These are phyloP conservation scores for Promerops cafer DNA, from an alignment of 2,113 vertebrate species.

Conservation along the genomic window DNA sequence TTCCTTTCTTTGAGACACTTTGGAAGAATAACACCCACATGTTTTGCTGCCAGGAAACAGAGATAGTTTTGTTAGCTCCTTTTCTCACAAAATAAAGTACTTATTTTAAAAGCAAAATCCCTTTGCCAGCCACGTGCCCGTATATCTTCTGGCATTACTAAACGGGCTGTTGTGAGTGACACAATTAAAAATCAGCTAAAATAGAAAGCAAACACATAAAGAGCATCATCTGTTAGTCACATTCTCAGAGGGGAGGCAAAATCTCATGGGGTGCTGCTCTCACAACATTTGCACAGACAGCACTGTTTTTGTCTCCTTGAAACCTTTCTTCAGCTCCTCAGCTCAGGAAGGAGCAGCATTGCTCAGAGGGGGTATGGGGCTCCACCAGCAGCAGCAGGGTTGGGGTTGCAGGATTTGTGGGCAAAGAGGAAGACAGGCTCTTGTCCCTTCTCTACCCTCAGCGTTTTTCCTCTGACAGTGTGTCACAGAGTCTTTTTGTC, in stretches of 20 bases:
- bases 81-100: background rate
- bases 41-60: background rate
- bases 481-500: background rate
- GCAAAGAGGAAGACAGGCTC: background rate
- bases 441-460: background rate
- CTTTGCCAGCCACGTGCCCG: background rate
- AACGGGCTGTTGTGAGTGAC: background rate
- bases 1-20: background rate
- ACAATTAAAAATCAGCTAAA: background rate
- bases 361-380: rapidly evolving
- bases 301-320: background rate
- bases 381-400: background rate
- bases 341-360: background rate
- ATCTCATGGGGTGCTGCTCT: background rate
- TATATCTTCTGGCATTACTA: background rate
- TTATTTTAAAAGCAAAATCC: background rate
- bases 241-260: background rate
- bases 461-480: background rate
- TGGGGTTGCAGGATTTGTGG: background rate
- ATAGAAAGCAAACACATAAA: background rate
- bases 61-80: background rate
- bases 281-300: background rate
- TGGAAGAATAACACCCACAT: background rate
- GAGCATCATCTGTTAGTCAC: background rate
- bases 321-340: background rate